A percentile compares a stretch with the other conserved stretches of the same genome.
Evolutionary conservation across 1,140 invertebrate species (phyloP).

Genomic region (Paracyclopina nana): DNA sequence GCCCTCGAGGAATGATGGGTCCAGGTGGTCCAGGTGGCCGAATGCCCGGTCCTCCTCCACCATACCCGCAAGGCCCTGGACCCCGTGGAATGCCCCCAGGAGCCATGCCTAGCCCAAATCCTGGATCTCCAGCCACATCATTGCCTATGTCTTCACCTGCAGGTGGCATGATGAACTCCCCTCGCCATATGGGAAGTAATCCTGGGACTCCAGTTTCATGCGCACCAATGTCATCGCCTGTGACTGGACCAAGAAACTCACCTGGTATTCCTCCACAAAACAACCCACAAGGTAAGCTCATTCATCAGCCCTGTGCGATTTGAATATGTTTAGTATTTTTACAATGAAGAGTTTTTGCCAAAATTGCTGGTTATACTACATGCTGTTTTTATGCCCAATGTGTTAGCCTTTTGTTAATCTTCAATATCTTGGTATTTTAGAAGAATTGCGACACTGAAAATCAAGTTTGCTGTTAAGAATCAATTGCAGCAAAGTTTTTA

Average conservation of each 20-base stretch:
- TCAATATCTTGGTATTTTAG: too few relatives aligned
- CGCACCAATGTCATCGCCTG: constrained; percentile 18
- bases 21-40: constrained; percentile 23
- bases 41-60: constrained; percentile 59
- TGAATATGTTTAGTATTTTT: too few relatives aligned
- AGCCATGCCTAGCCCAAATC: constrained; percentile 19
- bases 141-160: constrained; percentile 19
- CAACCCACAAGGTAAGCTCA: neutral
- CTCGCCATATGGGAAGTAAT: constrained; percentile 20
- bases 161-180: constrained; percentile 18
- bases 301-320: too few relatives aligned
- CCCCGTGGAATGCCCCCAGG: constrained; percentile 21
- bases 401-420: too few relatives aligned
- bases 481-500: too few relatives aligned
- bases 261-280: constrained; percentile 14
- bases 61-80: constrained; percentile 37
- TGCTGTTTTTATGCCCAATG: too few relatives aligned
- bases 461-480: too few relatives aligned
- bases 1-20: constrained; percentile 25
- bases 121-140: constrained; percentile 19
- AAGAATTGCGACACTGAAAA: too few relatives aligned
- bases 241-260: constrained; percentile 16
- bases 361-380: too few relatives aligned
- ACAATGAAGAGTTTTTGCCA: too few relatives aligned
- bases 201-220: constrained; percentile 21